Evolutionary conservation across 2,797 vertebrate species (phyloP).

Genomic region (Macroramphosus scolopax): DNA sequence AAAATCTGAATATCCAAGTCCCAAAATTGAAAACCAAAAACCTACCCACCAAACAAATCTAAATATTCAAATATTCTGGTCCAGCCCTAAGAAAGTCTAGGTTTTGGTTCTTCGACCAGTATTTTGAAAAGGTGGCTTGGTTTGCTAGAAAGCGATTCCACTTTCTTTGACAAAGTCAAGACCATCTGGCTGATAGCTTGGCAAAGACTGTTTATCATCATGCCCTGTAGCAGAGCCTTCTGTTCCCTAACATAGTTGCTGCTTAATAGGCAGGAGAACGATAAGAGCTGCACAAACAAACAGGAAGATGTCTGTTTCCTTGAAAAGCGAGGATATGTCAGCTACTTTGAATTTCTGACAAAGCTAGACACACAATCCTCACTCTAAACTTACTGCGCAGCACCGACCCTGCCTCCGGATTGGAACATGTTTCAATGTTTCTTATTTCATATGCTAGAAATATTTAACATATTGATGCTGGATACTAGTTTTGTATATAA

Average conservation of each 20-base stretch:
- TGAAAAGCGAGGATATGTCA: conserved; percentile 28
- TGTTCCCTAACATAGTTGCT: conserved; percentile 50
- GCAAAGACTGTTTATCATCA: conserved; percentile 48
- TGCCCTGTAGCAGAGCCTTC: conserved; percentile 51
- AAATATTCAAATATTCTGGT: no score
- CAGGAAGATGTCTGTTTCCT: conserved; percentile 43
- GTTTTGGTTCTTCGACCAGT: neutral
- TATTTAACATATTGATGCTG: neutral
- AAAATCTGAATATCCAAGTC: no score
- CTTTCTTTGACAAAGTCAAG: conserved; percentile 55
- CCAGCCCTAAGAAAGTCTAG: no score
- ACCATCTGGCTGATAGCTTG: conserved; percentile 71
- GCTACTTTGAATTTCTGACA: conserved; percentile 29
- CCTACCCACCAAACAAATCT: no score
- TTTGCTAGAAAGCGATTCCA: conserved; percentile 32
- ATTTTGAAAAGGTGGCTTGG: conserved; percentile 36
- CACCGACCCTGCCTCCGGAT: conserved; percentile 1
- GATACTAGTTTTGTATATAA: no score
- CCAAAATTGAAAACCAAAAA: no score
- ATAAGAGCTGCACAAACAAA: conserved; percentile 42
- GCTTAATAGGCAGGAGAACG: conserved; percentile 37
- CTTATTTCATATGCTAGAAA: neutral
- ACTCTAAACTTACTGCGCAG: conserved; percentile 16
- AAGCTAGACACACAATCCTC: conserved; percentile 11
- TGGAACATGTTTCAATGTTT: conserved; percentile 4